Percentiles rank a stretch among this genome's conserved stretches.
These are phyloP conservation scores for Drosophila anomalipes DNA, from an alignment of 2,888 invertebrate genomes.

Conservation along the genomic window DNA sequence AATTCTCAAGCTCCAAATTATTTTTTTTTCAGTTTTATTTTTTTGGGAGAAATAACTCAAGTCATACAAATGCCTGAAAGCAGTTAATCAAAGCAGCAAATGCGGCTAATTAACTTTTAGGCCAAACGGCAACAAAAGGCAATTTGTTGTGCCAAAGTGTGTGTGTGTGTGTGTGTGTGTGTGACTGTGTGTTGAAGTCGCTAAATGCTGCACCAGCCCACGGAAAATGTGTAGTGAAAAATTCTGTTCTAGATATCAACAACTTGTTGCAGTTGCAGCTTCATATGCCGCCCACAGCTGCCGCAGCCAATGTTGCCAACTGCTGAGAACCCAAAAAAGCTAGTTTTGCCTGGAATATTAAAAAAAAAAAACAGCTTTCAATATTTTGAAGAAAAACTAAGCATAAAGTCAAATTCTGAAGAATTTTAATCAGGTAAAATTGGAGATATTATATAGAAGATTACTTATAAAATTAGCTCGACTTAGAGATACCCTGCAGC, in stretches of 20 bases:
- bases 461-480: neutral
- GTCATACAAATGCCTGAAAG: slow-evolving; percentile 59
- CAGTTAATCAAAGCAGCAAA: slow-evolving; percentile 76
- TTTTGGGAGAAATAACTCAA: slow-evolving; percentile 52
- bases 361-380: neutral
- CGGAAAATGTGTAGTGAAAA: slow-evolving; percentile 77
- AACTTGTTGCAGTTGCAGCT: slow-evolving; percentile 30
- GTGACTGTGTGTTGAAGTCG: slow-evolving; percentile 41
- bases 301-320: neutral
- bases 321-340: neutral
- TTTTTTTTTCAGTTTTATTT: slow-evolving; percentile 30
- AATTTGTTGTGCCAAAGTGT: slow-evolving; percentile 64
- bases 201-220: slow-evolving; percentile 65
- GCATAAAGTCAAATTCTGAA: neutral
- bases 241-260: slow-evolving; percentile 76
- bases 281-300: slow-evolving; percentile 24
- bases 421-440: neutral
- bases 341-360: neutral
- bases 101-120: slow-evolving; percentile 78
- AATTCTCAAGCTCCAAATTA: slow-evolving; percentile 62
- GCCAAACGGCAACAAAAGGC: slow-evolving; percentile 72
- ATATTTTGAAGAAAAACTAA: neutral
- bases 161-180: slow-evolving; percentile 7
- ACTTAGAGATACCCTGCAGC: neutral
- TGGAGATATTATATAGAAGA: neutral